A percentile compares a stretch with the other conserved stretches of the same genome.
Conservation (phyloP, 2,888 invertebrate species). For the Saturnia pavonia region DNA sequence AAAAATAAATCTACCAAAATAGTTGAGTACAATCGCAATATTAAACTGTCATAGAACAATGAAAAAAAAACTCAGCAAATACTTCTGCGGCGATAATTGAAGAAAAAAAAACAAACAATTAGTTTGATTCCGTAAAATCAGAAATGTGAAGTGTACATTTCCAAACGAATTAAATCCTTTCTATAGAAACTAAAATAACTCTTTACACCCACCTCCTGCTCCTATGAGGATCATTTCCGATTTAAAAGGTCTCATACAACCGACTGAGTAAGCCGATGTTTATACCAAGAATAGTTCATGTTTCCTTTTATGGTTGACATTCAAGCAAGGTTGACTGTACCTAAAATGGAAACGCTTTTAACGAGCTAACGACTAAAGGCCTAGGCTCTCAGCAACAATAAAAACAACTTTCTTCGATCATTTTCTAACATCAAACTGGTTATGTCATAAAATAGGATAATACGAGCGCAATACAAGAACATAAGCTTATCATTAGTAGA, state of each 20-base stretch:
- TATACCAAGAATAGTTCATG: conserved; percentile 32
- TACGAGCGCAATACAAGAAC: background rate
- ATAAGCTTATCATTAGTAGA: conserved; percentile 1
- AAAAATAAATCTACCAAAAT: too few species aligned
- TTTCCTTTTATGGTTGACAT: conserved; percentile 52
- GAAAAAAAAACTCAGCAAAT: too few species aligned
- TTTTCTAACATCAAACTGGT: background rate
- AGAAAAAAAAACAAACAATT: background rate
- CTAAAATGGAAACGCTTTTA: conserved; percentile 62
- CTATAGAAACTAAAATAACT: background rate
- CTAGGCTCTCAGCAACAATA: conserved; percentile 40
- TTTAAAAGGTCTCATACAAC: background rate
- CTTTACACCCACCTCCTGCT: background rate
- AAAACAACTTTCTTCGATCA: conserved; percentile 28
- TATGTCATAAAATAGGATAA: background rate
- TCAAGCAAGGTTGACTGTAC: conserved; percentile 47
- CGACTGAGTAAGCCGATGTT: conserved; percentile 10
- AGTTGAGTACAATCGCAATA: too few species aligned
- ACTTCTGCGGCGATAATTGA: too few species aligned
- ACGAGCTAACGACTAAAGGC: conserved; percentile 52
- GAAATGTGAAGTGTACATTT: background rate
- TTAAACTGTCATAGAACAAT: too few species aligned
- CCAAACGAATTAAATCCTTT: background rate
- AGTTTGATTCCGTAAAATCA: too few species aligned
- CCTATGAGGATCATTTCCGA: background rate